Evolutionary conservation across 2,888 invertebrate species (phyloP).

Genomic region (Clunio marinus): DNA sequence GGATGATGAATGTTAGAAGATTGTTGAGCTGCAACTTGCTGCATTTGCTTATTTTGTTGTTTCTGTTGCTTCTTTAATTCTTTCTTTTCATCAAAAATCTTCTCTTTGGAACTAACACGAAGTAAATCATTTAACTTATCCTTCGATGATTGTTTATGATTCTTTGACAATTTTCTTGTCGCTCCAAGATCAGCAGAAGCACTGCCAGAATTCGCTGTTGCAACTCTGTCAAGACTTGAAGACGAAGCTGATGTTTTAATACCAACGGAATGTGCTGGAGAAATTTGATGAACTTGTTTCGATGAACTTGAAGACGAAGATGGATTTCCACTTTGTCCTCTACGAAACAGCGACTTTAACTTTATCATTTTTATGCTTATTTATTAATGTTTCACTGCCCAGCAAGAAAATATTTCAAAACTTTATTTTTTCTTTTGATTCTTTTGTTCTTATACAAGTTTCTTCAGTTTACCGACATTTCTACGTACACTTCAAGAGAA

Average conservation of each 20-base stretch:
- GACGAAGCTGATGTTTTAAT: slow-evolving; percentile 62
- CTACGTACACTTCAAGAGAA: no score
- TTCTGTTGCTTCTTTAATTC: slow-evolving; percentile 37
- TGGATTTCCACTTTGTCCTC: slow-evolving; percentile 64
- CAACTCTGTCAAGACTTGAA: slow-evolving; percentile 62
- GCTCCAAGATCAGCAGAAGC: slow-evolving; percentile 22
- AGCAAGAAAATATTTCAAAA: slow-evolving; percentile 13
- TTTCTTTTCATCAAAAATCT: slow-evolving; percentile 40
- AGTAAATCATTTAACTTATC: slow-evolving; percentile 50
- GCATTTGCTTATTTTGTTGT: slow-evolving; percentile 25
- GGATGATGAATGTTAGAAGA: slow-evolving; percentile 5
- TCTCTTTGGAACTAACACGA: slow-evolving; percentile 48
- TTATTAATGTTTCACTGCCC: slow-evolving; percentile 37
- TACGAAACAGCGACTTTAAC: slow-evolving; percentile 87
- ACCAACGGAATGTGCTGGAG: slow-evolving; percentile 41
- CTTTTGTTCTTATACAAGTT: background rate
- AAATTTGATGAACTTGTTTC: slow-evolving; percentile 43
- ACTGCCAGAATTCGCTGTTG: slow-evolving; percentile 42
- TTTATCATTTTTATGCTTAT: slow-evolving; percentile 71
- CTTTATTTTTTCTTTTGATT: background rate
- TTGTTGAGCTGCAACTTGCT: slow-evolving; percentile 22
- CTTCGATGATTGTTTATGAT: slow-evolving; percentile 54
- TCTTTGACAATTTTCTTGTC: slow-evolving; percentile 29
- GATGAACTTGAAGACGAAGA: slow-evolving; percentile 44
- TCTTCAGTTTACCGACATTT: no score